phyloP scores from a whole-genome alignment of 2,888 invertebrate species.

The Eristalis arbustorum region DNA sequence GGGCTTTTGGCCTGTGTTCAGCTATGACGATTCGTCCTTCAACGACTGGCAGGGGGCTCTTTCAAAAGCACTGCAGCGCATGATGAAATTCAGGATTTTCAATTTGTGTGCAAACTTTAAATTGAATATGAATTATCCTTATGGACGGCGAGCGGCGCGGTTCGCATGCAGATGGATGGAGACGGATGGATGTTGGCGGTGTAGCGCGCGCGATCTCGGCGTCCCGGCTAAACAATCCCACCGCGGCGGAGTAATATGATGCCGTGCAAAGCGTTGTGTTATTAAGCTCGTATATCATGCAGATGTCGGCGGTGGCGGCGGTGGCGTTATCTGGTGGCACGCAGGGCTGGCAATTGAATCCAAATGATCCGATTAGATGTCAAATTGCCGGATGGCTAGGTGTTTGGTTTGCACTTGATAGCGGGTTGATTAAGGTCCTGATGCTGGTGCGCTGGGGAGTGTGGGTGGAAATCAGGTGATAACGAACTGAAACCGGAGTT shows the following conservation, averaged over 20 bases:
- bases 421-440: constrained; percentile 17
- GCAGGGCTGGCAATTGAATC: not conserved
- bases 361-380: constrained; percentile 50
- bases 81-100: constrained; percentile 64
- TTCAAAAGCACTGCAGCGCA: constrained; percentile 60
- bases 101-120: constrained; percentile 69
- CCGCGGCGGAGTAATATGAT: constrained; percentile 45
- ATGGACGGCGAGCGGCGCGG: constrained; percentile 19
- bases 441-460: not conserved
- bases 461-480: not conserved
- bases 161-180: not conserved
- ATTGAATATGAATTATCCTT: constrained; percentile 69
- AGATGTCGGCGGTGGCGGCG: constrained; percentile 8
- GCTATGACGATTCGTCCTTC: constrained; percentile 39
- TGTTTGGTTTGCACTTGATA: constrained; percentile 31
- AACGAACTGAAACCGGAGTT: not conserved
- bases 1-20: constrained; percentile 14
- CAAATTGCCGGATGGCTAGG: constrained; percentile 26
- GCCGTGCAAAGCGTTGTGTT: constrained; percentile 40
- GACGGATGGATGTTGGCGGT: not conserved
- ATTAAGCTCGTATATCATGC: constrained; percentile 50
- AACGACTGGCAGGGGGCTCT: constrained; percentile 15
- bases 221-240: constrained; percentile 34
- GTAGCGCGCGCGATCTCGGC: not conserved
- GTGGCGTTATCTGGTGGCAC: not conserved